phyloP scores from a whole-genome alignment of 53 echinoderm and acorn worm genomes.

The Echinarachnius parma region DNA sequence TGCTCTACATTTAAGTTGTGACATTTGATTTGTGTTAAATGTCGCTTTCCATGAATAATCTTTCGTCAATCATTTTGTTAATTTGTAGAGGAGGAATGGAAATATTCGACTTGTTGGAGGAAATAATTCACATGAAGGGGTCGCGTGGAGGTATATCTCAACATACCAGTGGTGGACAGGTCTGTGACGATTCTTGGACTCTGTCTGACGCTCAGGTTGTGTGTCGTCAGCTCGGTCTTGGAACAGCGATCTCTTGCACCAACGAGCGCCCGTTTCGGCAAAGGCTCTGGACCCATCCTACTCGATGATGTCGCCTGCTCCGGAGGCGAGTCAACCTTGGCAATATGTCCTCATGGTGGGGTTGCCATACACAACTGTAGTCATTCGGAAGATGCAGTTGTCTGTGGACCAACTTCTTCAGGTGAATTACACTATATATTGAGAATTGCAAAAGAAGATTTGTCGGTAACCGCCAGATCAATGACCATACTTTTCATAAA shows the following conservation, averaged over 20 bases:
- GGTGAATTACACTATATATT: background rate
- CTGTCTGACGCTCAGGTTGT: too few relatives aligned
- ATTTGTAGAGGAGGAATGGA: too few relatives aligned
- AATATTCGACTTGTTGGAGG: constrained; percentile 44
- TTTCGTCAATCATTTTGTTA: too few relatives aligned
- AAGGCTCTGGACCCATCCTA: background rate
- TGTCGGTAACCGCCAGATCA: too few relatives aligned
- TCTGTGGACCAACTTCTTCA: background rate
- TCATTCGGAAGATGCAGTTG: background rate
- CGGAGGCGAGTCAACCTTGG: background rate
- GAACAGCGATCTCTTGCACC: too few relatives aligned
- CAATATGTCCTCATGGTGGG: background rate
- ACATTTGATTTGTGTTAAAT: too few relatives aligned
- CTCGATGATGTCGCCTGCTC: background rate
- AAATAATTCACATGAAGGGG: constrained; percentile 5
- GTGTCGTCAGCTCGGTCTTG: too few relatives aligned
- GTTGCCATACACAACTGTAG: background rate
- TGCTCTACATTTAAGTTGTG: too few relatives aligned
- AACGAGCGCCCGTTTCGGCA: background rate
- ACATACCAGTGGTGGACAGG: background rate
- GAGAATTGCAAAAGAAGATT: too few relatives aligned
- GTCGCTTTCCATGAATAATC: too few relatives aligned
- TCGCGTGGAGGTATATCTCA: background rate
- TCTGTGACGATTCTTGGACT: too few relatives aligned
- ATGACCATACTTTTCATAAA: too few relatives aligned